Percentiles rank a stretch among this genome's conserved stretches.
phyloP scores from a whole-genome alignment of 2,888 invertebrate species.

The Acronicta alni region DNA sequence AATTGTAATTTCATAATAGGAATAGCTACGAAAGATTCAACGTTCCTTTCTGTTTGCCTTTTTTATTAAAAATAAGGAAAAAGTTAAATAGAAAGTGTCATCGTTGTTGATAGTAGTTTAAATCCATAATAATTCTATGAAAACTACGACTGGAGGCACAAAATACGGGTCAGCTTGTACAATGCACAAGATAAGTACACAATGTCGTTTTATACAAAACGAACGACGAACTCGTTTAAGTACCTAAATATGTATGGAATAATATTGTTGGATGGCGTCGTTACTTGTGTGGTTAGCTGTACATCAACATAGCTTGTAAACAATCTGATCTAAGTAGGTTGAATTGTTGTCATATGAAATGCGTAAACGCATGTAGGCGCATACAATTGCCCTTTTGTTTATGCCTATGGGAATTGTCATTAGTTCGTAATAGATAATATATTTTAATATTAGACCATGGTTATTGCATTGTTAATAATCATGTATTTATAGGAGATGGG shows the following conservation, averaged over 20 bases:
- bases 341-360: conserved; percentile 46
- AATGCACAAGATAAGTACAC: conserved; percentile 33
- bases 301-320: conserved; percentile 40
- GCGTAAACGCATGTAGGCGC: conserved; percentile 59
- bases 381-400: conserved; percentile 55
- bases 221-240: conserved; percentile 28
- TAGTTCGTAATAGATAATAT: conserved; percentile 67
- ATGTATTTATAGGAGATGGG: conserved; percentile 67
- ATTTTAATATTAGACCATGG: conserved; percentile 67
- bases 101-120: conserved; percentile 14
- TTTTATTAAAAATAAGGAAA: conserved; percentile 26
- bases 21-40: too few relatives aligned
- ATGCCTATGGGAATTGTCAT: conserved; percentile 62
- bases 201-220: conserved; percentile 30
- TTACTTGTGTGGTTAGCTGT: conserved; percentile 45
- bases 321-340: conserved; percentile 51
- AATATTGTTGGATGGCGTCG: conserved; percentile 42
- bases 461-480: conserved; percentile 71
- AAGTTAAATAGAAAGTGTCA: conserved; percentile 36
- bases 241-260: conserved; percentile 29
- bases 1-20: too few relatives aligned
- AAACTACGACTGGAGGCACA: conserved; percentile 55
- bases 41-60: conserved; percentile 22
- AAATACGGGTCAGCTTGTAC: conserved; percentile 36
- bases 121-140: conserved; percentile 28